Conservation (phyloP, 2,797 vertebrate species). For the Momotus momota region DNA sequence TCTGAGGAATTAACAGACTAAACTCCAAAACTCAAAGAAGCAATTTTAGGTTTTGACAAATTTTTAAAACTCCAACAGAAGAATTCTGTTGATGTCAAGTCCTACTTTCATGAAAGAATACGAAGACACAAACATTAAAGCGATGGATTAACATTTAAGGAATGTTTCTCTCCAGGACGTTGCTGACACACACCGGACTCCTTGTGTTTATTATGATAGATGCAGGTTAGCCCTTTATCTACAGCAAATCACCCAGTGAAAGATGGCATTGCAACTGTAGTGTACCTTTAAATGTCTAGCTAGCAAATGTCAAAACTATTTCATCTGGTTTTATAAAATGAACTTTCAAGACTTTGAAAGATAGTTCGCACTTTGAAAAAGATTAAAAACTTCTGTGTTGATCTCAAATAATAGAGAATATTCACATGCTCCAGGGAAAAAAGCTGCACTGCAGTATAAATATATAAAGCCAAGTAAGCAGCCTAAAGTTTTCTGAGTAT, state of each 20-base stretch:
- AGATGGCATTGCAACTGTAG: conserved; percentile 22
- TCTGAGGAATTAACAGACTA: conserved; percentile 43
- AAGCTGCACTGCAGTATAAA: background rate
- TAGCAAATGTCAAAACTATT: conserved; percentile 80
- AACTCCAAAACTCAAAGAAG: conserved; percentile 49
- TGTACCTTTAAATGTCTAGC: conserved; percentile 67
- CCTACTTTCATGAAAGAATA: conserved; percentile 57
- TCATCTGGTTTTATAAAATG: conserved; percentile 78
- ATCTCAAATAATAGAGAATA: conserved; percentile 48
- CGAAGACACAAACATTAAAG: conserved; percentile 46
- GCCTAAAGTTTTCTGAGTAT: background rate
- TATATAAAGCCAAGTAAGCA: background rate
- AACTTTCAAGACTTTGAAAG: conserved; percentile 75
- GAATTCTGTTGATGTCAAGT: conserved; percentile 43
- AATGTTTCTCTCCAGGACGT: conserved; percentile 63
- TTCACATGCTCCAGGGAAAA: background rate
- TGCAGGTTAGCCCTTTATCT: conserved; percentile 65
- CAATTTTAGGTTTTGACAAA: conserved; percentile 33
- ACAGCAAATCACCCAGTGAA: conserved; percentile 30
- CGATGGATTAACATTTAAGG: conserved; percentile 70
- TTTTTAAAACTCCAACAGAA: background rate
- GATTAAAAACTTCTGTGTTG: conserved; percentile 74
- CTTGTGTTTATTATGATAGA: conserved; percentile 37
- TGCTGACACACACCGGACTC: conserved; percentile 42
- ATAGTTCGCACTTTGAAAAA: conserved; percentile 75